A percentile compares a stretch with the other conserved stretches of the same genome.
Evolutionary conservation across 1,140 invertebrate genomes (phyloP).

Genomic region (Tetramorium alpestre): DNA sequence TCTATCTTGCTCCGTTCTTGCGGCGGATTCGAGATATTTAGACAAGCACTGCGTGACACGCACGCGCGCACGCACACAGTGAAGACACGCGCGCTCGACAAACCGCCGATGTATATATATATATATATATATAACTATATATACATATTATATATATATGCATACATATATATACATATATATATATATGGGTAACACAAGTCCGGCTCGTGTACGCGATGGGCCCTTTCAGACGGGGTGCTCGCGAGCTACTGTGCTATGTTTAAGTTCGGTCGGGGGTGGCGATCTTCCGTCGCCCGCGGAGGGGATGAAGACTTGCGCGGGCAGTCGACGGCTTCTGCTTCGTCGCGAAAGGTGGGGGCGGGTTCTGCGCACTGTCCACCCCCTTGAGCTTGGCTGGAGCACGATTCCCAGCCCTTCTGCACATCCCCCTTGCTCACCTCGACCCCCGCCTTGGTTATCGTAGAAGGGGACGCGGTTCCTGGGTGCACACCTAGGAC

Average conservation of each 20-base stretch:
- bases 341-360: constrained; percentile 82
- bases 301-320: constrained; percentile 81
- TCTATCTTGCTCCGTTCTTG: constrained; percentile 42
- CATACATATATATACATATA: constrained; percentile 3
- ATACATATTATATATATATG: constrained; percentile 16
- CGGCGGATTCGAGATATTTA: background rate
- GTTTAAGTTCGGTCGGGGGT: constrained; percentile 81
- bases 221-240: constrained; percentile 81
- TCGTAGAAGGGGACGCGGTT: constrained; percentile 66
- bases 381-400: constrained; percentile 80
- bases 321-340: constrained; percentile 78
- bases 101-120: constrained; percentile 51
- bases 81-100: constrained; percentile 65
- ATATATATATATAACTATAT: constrained; percentile 37
- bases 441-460: constrained; percentile 60
- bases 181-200: constrained; percentile 46
- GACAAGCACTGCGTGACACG: constrained; percentile 57
- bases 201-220: constrained; percentile 66
- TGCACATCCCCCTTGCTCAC: constrained; percentile 70
- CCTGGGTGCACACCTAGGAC: constrained; percentile 77
- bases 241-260: constrained; percentile 85
- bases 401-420: constrained; percentile 79
- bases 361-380: constrained; percentile 85
- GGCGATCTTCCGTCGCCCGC: constrained; percentile 71
- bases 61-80: constrained; percentile 67